Conservation (phyloP, 2,888 invertebrate species). For the Erannis defoliaria region DNA sequence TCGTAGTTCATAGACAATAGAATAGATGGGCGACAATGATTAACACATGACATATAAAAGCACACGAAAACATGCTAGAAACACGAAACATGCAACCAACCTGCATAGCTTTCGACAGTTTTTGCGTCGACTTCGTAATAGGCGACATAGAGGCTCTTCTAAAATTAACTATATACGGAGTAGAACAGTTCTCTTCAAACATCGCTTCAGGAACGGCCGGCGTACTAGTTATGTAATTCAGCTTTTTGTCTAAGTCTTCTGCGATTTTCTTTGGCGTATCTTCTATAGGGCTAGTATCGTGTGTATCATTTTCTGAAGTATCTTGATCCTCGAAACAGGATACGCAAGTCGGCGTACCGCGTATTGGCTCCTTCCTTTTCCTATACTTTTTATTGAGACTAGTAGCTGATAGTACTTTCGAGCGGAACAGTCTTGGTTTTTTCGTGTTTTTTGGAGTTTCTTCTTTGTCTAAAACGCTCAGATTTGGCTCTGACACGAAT, state of each 20-base stretch:
- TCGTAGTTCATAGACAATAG: no score
- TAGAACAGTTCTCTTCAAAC: slow-evolving; percentile 69
- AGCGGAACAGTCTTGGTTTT: slow-evolving; percentile 73
- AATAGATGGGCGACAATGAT: slow-evolving; percentile 34
- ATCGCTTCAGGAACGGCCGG: slow-evolving; percentile 70
- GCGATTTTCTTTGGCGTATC: slow-evolving; percentile 68
- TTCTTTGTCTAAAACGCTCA: slow-evolving; percentile 72
- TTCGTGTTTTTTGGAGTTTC: slow-evolving; percentile 80
- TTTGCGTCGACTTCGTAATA: slow-evolving; percentile 94
- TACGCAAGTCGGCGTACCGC: slow-evolving; percentile 77
- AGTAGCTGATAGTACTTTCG: slow-evolving; percentile 69
- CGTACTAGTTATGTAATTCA: slow-evolving; percentile 78
- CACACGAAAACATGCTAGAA: slow-evolving; percentile 42
- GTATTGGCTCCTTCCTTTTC: slow-evolving; percentile 64
- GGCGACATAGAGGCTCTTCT: slow-evolving; percentile 94
- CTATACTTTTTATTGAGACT: slow-evolving; percentile 76
- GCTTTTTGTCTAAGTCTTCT: slow-evolving; percentile 48
- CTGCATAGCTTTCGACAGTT: slow-evolving; percentile 96
- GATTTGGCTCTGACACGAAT: slow-evolving; percentile 81
- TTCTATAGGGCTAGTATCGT: slow-evolving; percentile 43
- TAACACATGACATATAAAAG: slow-evolving; percentile 39
- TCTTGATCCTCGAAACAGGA: slow-evolving; percentile 79
- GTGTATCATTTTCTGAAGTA: slow-evolving; percentile 53
- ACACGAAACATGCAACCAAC: slow-evolving; percentile 79
- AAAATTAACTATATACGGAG: slow-evolving; percentile 78